Evolutionary conservation across 2,113 vertebrate genomes (phyloP).

Genomic region (Aleadryas rufinucha): DNA sequence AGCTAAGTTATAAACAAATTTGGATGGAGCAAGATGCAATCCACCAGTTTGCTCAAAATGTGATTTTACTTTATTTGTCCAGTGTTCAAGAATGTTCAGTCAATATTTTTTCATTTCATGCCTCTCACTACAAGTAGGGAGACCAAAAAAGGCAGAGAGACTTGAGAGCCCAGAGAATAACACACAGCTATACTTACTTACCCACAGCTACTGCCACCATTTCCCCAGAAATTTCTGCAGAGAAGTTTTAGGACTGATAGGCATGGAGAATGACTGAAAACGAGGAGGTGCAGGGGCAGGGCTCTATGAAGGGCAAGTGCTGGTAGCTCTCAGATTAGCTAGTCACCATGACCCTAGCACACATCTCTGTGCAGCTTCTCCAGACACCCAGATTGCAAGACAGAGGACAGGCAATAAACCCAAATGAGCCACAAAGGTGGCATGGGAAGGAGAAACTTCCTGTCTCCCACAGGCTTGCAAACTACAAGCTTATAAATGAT

Average conservation of each 20-base stretch:
- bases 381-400: fast-evolving
- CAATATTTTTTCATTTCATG: not conserved
- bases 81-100: not conserved
- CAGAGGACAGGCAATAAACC: not conserved
- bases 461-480: not conserved
- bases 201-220: not conserved
- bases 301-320: not conserved
- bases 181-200: not conserved
- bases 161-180: not conserved
- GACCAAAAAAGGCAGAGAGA: not conserved
- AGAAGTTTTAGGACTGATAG: not conserved
- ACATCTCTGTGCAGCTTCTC: not conserved
- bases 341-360: not conserved
- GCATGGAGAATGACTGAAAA: not conserved
- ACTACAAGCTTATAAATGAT: not conserved
- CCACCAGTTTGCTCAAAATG: not conserved
- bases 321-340: not conserved
- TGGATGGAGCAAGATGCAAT: not conserved
- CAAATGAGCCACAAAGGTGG: not conserved
- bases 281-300: not conserved
- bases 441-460: not conserved
- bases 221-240: not conserved
- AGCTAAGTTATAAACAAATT: not conserved
- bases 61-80: not conserved
- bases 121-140: not conserved